phyloP scores from a whole-genome alignment of 2,888 invertebrate genomes.

The Frankliniella intonsa region DNA sequence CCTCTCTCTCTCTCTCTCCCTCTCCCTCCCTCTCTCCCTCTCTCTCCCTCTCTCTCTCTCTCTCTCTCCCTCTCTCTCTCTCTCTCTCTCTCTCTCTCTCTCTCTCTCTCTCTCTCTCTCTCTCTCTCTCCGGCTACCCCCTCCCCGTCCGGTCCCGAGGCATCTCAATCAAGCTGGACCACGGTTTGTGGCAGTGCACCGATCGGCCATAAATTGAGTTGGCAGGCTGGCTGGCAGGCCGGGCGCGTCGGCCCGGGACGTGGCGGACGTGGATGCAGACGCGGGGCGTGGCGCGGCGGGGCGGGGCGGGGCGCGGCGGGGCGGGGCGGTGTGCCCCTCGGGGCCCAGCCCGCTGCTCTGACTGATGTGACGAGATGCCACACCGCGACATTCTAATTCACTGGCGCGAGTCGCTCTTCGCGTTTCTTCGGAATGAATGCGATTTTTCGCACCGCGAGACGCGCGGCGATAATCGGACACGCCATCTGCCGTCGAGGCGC shows the following conservation, averaged over 20 bases:
- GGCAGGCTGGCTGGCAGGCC: conserved; percentile 9
- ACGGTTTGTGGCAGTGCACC: conserved; percentile 16
- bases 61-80: too few species aligned
- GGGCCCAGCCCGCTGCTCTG: background rate
- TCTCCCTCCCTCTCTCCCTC: too few species aligned
- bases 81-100: too few species aligned
- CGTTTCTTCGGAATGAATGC: too few species aligned
- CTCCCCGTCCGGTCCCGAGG: background rate
- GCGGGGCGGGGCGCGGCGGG: background rate
- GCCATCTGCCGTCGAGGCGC: too few species aligned
- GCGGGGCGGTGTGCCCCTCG: background rate
- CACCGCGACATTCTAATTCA: background rate
- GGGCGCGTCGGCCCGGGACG: background rate
- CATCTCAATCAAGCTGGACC: background rate
- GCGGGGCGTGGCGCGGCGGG: background rate
- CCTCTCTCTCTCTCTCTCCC: too few species aligned
- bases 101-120: too few species aligned
- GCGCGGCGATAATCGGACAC: too few species aligned
- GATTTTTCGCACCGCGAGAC: too few species aligned
- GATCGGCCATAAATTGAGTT: conserved; percentile 23
- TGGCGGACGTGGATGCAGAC: background rate
- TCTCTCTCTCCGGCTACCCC: background rate
- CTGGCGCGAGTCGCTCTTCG: background rate
- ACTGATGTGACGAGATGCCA: background rate
- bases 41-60: too few species aligned